Evolutionary conservation across 2,113 vertebrate genomes (phyloP).

Genomic region (Xiphias gladius): DNA sequence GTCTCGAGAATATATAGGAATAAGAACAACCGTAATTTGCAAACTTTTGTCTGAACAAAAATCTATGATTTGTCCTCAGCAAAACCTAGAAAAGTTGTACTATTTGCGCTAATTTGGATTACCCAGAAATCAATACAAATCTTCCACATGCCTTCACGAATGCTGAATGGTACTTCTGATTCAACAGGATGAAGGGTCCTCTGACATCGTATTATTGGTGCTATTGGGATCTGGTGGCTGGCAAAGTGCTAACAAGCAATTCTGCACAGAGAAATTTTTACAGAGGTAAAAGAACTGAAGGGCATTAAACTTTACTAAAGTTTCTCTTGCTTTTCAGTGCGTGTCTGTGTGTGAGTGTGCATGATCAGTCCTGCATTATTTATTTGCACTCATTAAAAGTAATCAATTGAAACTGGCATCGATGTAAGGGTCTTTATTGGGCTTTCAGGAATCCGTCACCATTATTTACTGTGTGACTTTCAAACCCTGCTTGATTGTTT

Average conservation of each 20-base stretch:
- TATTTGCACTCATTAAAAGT: slow-evolving; percentile 83
- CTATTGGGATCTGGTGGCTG: slow-evolving; percentile 19
- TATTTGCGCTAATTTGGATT: neutral
- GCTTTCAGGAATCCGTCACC: slow-evolving; percentile 79
- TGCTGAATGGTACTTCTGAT: slow-evolving; percentile 19
- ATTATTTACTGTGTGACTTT: slow-evolving; percentile 78
- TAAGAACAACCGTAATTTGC: neutral
- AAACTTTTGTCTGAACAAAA: neutral
- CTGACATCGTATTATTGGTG: slow-evolving; percentile 10
- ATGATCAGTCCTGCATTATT: slow-evolving; percentile 77
- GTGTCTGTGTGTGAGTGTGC: slow-evolving; percentile 17
- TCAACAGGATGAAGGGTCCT: slow-evolving; percentile 23
- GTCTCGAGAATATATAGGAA: neutral
- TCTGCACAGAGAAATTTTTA: slow-evolving; percentile 48
- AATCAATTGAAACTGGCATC: slow-evolving; percentile 82
- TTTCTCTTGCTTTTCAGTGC: slow-evolving; percentile 38
- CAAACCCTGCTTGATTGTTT: slow-evolving; percentile 70
- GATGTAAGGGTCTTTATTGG: slow-evolving; percentile 81
- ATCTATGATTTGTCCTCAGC: neutral
- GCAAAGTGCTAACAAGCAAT: slow-evolving; percentile 53
- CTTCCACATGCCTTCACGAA: slow-evolving; percentile 8
- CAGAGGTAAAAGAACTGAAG: slow-evolving; percentile 57
- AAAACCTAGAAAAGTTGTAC: neutral
- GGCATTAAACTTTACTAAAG: slow-evolving; percentile 58
- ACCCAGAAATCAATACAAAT: slow-evolving; percentile 11